These are phyloP conservation scores for Eupelmus urozonus DNA, from an alignment of 2,888 invertebrate species.

Conservation along the genomic window DNA sequence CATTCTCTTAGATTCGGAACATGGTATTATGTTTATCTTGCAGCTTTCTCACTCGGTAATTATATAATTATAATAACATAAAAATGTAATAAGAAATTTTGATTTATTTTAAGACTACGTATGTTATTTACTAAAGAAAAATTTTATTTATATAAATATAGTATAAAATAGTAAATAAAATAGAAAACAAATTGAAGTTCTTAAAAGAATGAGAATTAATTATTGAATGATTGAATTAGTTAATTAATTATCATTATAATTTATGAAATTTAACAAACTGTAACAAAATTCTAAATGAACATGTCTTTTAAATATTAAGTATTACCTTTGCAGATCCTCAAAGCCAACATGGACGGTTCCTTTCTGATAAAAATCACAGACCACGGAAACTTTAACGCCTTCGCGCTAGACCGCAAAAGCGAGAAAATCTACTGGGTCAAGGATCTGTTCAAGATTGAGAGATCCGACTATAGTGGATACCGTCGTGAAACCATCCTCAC, in stretches of 20 bases:
- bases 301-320: neutral
- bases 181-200: too few species aligned
- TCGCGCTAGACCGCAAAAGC: neutral
- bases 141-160: neutral
- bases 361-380: neutral
- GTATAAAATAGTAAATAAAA: neutral
- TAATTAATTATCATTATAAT: too few species aligned
- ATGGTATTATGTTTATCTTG: conserved; percentile 28
- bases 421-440: neutral
- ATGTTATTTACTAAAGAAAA: neutral
- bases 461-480: neutral
- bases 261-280: too few species aligned
- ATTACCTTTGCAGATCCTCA: neutral
- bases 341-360: neutral
- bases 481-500: neutral
- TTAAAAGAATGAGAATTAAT: too few species aligned
- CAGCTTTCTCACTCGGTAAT: conserved; percentile 17
- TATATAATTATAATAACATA: neutral
- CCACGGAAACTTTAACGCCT: neutral
- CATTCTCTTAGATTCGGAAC: conserved; percentile 16
- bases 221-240: neutral
- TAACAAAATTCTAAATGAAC: too few species aligned
- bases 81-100: neutral
- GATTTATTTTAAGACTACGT: too few species aligned
- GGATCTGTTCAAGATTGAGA: neutral